Percentiles rank a stretch among this genome's conserved stretches.
These are phyloP conservation scores for Acanthurus leucopareius DNA, from an alignment of 2,797 vertebrate species.

Conservation along the genomic window DNA sequence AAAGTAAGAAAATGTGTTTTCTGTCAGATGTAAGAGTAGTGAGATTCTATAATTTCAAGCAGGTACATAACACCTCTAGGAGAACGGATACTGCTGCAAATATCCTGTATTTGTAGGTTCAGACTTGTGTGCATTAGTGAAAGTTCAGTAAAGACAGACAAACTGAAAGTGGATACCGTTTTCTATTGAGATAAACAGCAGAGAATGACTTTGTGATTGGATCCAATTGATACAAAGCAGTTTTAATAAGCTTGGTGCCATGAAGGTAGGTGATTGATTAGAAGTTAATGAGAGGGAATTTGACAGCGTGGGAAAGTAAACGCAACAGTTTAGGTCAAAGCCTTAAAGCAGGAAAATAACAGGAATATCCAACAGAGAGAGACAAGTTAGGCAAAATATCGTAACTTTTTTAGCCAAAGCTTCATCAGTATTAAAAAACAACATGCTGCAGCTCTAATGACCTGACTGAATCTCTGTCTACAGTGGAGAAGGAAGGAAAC, in stretches of 20 bases:
- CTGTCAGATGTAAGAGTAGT: not conserved
- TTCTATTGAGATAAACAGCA: not conserved
- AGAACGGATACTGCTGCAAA: not conserved
- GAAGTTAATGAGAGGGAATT: not conserved
- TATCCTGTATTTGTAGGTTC: not conserved
- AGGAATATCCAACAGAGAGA: too few species aligned
- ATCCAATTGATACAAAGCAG: not conserved
- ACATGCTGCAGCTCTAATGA: slow-evolving; percentile 26
- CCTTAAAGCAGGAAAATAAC: not conserved
- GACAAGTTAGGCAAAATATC: not conserved
- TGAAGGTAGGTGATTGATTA: not conserved
- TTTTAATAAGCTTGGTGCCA: not conserved
- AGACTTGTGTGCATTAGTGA: not conserved
- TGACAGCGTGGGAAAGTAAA: not conserved
- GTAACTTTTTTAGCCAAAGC: not conserved
- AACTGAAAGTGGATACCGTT: not conserved
- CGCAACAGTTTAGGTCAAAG: too few species aligned
- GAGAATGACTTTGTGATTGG: not conserved
- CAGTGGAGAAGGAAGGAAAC: not conserved
- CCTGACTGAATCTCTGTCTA: slow-evolving; percentile 17
- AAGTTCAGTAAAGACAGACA: not conserved
- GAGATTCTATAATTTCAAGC: not conserved
- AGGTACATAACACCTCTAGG: slow-evolving; percentile 3
- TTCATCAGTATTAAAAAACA: not conserved
- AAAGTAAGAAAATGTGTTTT: not conserved